Conservation (phyloP, 2,113 vertebrate genomes). For the Elanoides forficatus region DNA sequence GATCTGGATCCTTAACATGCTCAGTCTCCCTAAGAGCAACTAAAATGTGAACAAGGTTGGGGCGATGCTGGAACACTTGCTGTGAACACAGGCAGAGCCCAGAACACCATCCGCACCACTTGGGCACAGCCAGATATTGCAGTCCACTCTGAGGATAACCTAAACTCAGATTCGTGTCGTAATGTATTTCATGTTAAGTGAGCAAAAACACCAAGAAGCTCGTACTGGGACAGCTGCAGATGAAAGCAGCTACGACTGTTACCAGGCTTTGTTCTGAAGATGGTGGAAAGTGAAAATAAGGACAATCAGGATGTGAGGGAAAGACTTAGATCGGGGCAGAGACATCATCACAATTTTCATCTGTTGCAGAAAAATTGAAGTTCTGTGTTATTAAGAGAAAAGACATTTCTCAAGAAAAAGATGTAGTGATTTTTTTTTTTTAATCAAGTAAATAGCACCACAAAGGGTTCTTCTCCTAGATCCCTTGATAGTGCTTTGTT, state of each 20-base stretch:
- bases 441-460: neutral
- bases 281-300: neutral
- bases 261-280: neutral
- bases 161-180: neutral
- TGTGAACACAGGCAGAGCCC: neutral
- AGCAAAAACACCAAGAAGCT: neutral
- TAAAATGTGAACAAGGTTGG: neutral
- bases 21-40: neutral
- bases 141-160: neutral
- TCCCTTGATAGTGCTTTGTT: neutral
- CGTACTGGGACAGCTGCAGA: rapidly evolving
- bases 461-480: neutral
- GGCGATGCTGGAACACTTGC: neutral
- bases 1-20: neutral
- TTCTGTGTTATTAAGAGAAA: neutral
- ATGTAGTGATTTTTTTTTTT: neutral
- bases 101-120: neutral
- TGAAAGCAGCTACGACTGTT: neutral
- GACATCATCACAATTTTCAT: neutral
- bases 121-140: neutral
- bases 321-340: neutral
- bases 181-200: neutral
- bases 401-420: neutral
- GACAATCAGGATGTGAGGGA: neutral
- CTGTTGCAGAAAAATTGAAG: neutral